These are phyloP conservation scores for Atherinomorus stipes DNA, from an alignment of 2,113 vertebrate genomes.

Conservation along the genomic window DNA sequence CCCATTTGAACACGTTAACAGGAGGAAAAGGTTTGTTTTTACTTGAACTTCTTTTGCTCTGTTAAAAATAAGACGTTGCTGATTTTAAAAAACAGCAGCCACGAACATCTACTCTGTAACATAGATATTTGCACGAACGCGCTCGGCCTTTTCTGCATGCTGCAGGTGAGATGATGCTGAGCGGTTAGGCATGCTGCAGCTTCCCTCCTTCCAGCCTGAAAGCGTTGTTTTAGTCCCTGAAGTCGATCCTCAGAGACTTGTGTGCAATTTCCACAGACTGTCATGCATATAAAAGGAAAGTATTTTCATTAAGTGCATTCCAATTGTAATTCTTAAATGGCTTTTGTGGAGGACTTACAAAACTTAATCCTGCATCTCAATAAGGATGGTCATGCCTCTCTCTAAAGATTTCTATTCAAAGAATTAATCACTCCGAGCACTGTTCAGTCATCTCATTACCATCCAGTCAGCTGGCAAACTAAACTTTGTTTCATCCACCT, in stretches of 20 bases:
- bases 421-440: conserved; percentile 30
- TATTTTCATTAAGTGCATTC: conserved; percentile 50
- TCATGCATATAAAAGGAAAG: conserved; percentile 49
- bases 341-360: conserved; percentile 42
- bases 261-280: conserved; percentile 33
- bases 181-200: background rate
- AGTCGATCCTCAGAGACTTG: conserved; percentile 23
- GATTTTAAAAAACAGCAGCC: too few relatives aligned
- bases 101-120: too few relatives aligned
- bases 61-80: too few relatives aligned
- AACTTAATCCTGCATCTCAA: conserved; percentile 43
- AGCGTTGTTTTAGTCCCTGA: conserved; percentile 18
- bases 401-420: conserved; percentile 23
- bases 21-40: too few relatives aligned
- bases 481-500: background rate
- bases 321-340: conserved; percentile 41
- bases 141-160: background rate
- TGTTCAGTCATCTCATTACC: conserved; percentile 28
- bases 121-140: too few relatives aligned
- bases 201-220: conserved; percentile 10
- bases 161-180: conserved; percentile 4
- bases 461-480: too few relatives aligned
- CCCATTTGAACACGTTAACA: too few relatives aligned
- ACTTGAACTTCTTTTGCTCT: too few relatives aligned
- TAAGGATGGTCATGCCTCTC: conserved; percentile 27